Conservation (phyloP, 2,888 invertebrate species). For the Drymonia ruficornis region DNA sequence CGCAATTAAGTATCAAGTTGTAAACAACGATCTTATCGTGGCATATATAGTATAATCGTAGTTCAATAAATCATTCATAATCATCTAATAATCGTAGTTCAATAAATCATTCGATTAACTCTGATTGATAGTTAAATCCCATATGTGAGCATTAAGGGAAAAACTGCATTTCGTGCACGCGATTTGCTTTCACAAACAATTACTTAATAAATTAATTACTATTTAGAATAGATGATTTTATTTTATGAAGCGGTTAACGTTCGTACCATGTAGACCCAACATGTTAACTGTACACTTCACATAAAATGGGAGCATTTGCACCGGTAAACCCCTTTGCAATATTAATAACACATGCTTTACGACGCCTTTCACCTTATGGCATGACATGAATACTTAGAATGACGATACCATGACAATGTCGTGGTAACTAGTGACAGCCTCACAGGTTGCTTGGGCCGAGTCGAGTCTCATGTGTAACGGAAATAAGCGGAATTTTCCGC, state of each 20-base stretch:
- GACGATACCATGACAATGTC: conserved; percentile 13
- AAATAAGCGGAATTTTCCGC: conserved; percentile 6
- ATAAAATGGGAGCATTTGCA: conserved; percentile 5
- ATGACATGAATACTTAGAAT: conserved; percentile 30
- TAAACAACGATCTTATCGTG: neutral
- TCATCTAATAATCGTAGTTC: neutral
- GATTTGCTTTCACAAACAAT: neutral
- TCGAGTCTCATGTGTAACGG: conserved; percentile 9
- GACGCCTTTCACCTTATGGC: conserved; percentile 39
- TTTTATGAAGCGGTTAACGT: neutral
- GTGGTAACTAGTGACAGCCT: conserved; percentile 24
- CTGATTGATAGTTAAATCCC: neutral
- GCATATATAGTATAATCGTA: neutral
- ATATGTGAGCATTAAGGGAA: neutral
- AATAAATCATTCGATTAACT: neutral
- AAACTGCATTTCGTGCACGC: neutral
- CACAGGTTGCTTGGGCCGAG: conserved; percentile 9
- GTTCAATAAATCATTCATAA: neutral
- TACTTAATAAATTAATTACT: neutral
- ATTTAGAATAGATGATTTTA: neutral
- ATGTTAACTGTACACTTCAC: conserved; percentile 1
- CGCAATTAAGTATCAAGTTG: neutral
- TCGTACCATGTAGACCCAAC: neutral
- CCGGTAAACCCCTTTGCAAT: conserved; percentile 5
- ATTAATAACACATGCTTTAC: conserved; percentile 37